Evolutionary conservation across 2,113 vertebrate genomes (phyloP), one percentile per base, ranked within the genome.

Genomic region (Ptyas mucosa): DNA sequence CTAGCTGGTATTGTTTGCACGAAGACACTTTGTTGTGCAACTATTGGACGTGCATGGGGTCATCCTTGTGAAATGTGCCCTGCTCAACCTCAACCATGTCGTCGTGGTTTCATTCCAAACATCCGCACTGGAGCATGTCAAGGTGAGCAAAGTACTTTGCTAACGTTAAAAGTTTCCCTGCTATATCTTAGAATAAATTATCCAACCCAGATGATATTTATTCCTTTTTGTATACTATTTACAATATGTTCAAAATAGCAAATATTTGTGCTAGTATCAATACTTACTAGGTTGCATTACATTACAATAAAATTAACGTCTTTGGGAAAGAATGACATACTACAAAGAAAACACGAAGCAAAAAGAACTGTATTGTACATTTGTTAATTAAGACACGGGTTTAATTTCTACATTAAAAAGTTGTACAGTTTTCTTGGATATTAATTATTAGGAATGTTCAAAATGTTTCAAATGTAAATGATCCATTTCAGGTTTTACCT

Each of bases 1-100:
- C 95, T 98, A 85, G 97, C 97, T 0, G 97, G 97, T 64, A 98
- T 98, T 39, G 97, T 98, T 85, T 98, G 98, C 97, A 98, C 98
- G 11, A 98, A 98, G 94, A 97, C 97, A 0, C 97, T 98, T 49
- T 98, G 98, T 95, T 98, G 98, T 95, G 97, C 98, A 93, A 98
- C 98, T 0, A 91, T 98, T 90, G 98, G 98, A 3, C 97, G 94
- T 7, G 98, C 98, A 0, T 98, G 98, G 98, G 98, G 98, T 87
- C 97, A 98, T 85, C 97, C 97, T 3, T 98, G 98, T 91, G 98
- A 98, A 94, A 98, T 94, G 95, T 98, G 98, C 34, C 98, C 98
- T n/a, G 95, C 97, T 92, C 97, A 98, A 93, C 97, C 97, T 46
- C 97, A 97, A 69, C 97, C 98, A 0, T 98, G 98, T 91, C 97